Conservation (phyloP, 2,113 vertebrate genomes). For the Syngnathus typhle region DNA sequence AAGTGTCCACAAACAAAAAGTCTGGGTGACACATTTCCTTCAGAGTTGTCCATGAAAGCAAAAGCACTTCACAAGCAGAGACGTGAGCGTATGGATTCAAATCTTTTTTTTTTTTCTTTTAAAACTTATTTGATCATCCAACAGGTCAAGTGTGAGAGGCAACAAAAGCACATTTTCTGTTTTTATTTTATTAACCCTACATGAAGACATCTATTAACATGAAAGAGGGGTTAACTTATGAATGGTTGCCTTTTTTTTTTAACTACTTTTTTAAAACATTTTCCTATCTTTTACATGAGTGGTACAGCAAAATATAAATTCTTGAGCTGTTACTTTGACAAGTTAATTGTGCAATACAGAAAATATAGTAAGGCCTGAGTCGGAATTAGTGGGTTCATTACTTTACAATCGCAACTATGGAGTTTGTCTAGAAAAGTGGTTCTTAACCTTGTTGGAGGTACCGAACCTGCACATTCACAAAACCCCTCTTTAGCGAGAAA, state of each 20-base stretch:
- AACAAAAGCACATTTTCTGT: conserved; percentile 74
- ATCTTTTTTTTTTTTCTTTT: conserved; percentile 23
- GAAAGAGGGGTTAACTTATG: conserved; percentile 82
- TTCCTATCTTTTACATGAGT: conserved; percentile 85
- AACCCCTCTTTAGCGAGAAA: too few species aligned
- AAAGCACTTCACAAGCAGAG: conserved; percentile 77
- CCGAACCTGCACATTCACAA: too few species aligned
- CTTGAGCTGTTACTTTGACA: conserved; percentile 96
- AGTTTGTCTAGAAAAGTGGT: conserved; percentile 45
- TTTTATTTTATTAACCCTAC: conserved; percentile 82
- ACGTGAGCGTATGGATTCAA: conserved; percentile 75
- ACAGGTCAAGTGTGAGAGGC: conserved; percentile 84
- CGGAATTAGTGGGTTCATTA: conserved; percentile 93
- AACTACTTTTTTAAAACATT: conserved; percentile 19
- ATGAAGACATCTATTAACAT: conserved; percentile 85
- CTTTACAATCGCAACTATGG: conserved; percentile 83
- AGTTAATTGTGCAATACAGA: conserved; percentile 99
- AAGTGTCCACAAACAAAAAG: conserved; percentile 69
- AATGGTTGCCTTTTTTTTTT: conserved; percentile 77
- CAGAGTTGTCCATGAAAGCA: conserved; percentile 63
- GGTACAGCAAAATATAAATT: conserved; percentile 99
- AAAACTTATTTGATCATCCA: conserved; percentile 75
- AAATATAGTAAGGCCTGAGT: conserved; percentile 98
- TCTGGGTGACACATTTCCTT: conserved; percentile 58
- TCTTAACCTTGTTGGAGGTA: too few species aligned